phyloP scores from a whole-genome alignment of 2,113 vertebrate species.

The Gavialis gangeticus region DNA sequence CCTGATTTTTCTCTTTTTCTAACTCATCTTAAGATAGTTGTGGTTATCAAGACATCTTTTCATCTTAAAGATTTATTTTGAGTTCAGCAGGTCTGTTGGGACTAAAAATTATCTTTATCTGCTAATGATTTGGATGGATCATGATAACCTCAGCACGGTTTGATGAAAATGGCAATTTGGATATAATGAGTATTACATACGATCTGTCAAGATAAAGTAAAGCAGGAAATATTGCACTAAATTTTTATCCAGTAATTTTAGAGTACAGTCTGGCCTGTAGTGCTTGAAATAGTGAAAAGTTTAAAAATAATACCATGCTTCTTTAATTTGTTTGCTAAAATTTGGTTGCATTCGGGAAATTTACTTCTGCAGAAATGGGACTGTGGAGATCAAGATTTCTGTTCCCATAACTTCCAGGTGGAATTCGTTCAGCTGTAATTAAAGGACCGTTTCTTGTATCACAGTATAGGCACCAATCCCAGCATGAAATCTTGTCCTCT shows the following conservation, averaged over 20 bases:
- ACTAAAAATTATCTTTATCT: conserved; percentile 39
- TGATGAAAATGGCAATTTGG: conserved; percentile 4
- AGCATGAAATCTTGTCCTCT: neutral
- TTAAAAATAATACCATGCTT: neutral
- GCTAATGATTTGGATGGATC: conserved; percentile 21
- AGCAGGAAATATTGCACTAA: conserved; percentile 32
- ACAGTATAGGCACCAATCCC: neutral
- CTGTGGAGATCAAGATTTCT: neutral
- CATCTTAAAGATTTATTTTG: conserved; percentile 59
- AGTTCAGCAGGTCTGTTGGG: conserved; percentile 26
- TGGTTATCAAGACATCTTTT: conserved; percentile 54
- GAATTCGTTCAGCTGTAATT: neutral
- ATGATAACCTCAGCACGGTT: conserved; percentile 25
- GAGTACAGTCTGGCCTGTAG: neutral
- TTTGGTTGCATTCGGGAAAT: neutral
- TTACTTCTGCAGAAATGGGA: neutral
- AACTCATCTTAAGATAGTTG: conserved; percentile 23
- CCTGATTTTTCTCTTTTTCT: conserved; percentile 24
- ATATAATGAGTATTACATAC: conserved; percentile 2
- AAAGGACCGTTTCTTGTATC: neutral
- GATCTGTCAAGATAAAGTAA: conserved; percentile 31
- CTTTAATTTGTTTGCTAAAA: neutral
- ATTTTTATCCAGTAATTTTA: neutral
- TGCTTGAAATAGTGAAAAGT: neutral
- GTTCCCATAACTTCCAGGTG: neutral